Base-by-base conservation (phyloP, 1,140 invertebrate genomes). In the Tetragonula clypearis region DNA sequence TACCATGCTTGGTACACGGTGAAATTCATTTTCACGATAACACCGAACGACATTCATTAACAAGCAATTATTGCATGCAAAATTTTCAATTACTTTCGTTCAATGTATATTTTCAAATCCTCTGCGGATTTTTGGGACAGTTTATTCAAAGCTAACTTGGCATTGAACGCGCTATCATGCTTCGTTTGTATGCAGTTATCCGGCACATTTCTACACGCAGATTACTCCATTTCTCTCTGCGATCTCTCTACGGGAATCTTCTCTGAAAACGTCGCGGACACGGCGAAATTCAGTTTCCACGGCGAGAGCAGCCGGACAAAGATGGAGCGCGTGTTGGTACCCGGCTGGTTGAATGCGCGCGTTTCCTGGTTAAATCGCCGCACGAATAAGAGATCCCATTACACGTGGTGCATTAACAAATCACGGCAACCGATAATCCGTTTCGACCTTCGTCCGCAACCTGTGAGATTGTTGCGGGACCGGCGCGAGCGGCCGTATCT, bases 361-460 rank as follows among this genome's bases (percentile, higher is more conserved):
- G 84, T 80, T 85, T 85, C 84, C 84, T 85, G 84, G 84, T 85
- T 85, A 85, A 85, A 85, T 85, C 84, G 84, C 85, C 81, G 86
- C 82, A 72, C 86, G 87, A 87, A 90, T 85, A 85, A 87, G 86
- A 90, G 84, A 82, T 90, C 86, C 86, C 84, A 90, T 86, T 86
- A 89, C 89, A 86, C 71, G 60, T 30, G 87, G 77, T 81, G 79
- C 82, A 79, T 81, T 76, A 86, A 89, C 84, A 84, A 86, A 86
- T 90, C 90, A 86, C 79, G 86, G 78, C 81, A 89, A 89, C 79
- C 84, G 88, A 92, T 91, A 91, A 92, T 92, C 87, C 87, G 83
- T 79, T 86, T 81, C 87, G 91, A 92, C 84, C 88, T 92, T 91
- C 89, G 85, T 90, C 80, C 87, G 89, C 86, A 90, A 90, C 85